These are phyloP conservation scores for Drosophila recens DNA, from an alignment of 2,888 invertebrate species.

Conservation along the genomic window DNA sequence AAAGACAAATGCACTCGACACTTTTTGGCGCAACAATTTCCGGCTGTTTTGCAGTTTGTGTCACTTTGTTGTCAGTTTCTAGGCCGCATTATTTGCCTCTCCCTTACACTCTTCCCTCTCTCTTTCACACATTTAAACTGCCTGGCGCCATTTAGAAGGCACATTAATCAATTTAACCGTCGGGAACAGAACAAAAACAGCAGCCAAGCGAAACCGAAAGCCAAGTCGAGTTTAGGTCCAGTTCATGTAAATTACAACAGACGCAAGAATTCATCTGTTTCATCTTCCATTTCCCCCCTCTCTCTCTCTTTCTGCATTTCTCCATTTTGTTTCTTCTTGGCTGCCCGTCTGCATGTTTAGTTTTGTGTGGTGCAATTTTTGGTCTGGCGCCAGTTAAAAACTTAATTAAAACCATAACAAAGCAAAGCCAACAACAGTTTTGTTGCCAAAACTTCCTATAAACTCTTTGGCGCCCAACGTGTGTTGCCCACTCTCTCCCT, in stretches of 20 bases:
- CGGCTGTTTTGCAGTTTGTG: constrained; percentile 58
- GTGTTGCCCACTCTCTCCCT: neutral
- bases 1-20: constrained; percentile 66
- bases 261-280: constrained; percentile 16
- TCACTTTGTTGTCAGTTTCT: constrained; percentile 44
- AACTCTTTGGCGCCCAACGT: constrained; percentile 52
- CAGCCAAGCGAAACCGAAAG: constrained; percentile 79
- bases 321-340: neutral
- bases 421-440: constrained; percentile 66
- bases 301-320: neutral
- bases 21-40: constrained; percentile 69
- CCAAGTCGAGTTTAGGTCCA: constrained; percentile 52
- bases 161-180: constrained; percentile 76
- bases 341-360: constrained; percentile 8
- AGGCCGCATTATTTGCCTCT: constrained; percentile 20
- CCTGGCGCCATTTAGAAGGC: constrained; percentile 77
- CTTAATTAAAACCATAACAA: constrained; percentile 80
- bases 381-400: constrained; percentile 76
- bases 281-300: neutral
- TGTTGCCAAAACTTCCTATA: constrained; percentile 58
- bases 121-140: constrained; percentile 17
- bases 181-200: constrained; percentile 49
- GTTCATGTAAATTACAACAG: constrained; percentile 59
- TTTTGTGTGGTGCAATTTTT: constrained; percentile 58
- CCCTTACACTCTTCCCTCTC: neutral